These are phyloP conservation scores for Sitodiplosis mosellana DNA, from an alignment of 1,140 invertebrate genomes.

Conservation along the genomic window DNA sequence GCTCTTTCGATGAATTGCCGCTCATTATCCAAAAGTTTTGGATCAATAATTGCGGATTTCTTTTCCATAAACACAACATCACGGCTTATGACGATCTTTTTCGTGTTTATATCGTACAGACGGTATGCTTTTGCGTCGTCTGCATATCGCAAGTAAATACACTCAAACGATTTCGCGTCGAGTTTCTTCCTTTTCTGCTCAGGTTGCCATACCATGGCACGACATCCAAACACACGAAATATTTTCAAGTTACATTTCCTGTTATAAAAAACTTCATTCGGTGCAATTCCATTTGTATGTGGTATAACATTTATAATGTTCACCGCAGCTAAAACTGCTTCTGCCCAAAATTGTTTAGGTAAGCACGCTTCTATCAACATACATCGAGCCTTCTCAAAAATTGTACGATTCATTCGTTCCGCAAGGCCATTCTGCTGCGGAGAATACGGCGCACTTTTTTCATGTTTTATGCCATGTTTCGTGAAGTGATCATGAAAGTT, in stretches of 20 bases:
- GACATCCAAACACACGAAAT: not conserved
- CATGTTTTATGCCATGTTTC: slow-evolving; percentile 4
- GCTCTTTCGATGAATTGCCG: not conserved
- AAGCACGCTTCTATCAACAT: slow-evolving; percentile 6
- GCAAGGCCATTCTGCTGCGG: slow-evolving; percentile 8
- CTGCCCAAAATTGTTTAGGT: slow-evolving; percentile 9
- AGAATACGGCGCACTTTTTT: slow-evolving; percentile 5
- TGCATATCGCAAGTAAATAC: slow-evolving; percentile 8
- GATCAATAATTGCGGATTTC: not conserved
- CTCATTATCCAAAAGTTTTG: not conserved
- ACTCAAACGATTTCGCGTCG: not conserved
- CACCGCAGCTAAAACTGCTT: slow-evolving; percentile 4
- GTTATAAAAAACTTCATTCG: not conserved
- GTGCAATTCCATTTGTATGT: slow-evolving; percentile 1
- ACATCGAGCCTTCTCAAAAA: slow-evolving; percentile 7
- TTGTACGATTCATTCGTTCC: slow-evolving; percentile 6
- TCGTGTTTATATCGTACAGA: slow-evolving; percentile 6
- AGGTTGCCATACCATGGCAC: not conserved
- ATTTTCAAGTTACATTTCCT: not conserved
- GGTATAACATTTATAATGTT: slow-evolving; percentile 7
- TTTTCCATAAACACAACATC: slow-evolving; percentile 9
- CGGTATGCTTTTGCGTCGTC: slow-evolving; percentile 8
- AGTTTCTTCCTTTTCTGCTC: not conserved
- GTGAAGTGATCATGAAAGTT: slow-evolving; percentile 1
- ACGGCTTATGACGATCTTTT: slow-evolving; percentile 4